Evolutionary conservation across 2,113 vertebrate genomes (phyloP), one percentile per base, ranked within the genome.

Genomic region (Chrysochloris asiatica): DNA sequence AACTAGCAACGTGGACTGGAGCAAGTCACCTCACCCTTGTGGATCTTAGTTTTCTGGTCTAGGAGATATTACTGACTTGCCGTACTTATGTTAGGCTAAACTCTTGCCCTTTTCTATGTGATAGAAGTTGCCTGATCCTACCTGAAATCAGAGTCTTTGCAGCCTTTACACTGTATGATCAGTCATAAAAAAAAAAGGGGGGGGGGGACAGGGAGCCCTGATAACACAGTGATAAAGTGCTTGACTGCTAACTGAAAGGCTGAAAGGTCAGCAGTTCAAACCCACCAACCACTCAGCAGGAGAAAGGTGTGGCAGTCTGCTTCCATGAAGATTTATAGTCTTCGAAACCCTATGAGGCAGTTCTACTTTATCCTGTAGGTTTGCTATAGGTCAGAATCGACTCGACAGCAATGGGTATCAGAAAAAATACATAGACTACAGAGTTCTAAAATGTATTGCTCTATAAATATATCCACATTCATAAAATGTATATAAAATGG

Each of bases 361-460:
- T 56, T 56, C 12, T 4, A 56, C 54, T 56, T 56, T 56, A 22
- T 56, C 24, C 54, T 22, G 24, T 22, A 56, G 24, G 19, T 4
- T 56, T 56, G 54, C 24, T 22, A 56, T 56, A 22, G 24, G 54
- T 56, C 24, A 22, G 17, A 56, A 6, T 22, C 24, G 54, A 56
- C 24, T 56, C 19, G 19, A 56, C 19, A 22, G 19, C 19, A 56
- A 56, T 56, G 54, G 54, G 12, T 77, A 52, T 61, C 48, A 89
- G 61, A 56, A 79, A 84, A 96, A 81, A 52, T 17, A 26, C 43
- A 3, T 33, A 11, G 48, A 77, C 84, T 47, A 69, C 28, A 50
- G 52, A 33, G 4, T 86, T 59, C n/a, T 88, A 86, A 83, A 80
- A 65, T 36, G 38, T 84, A 77, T 90, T 91, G 47, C 87, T 65